Evolutionary conservation across 2,888 invertebrate genomes (phyloP).

Genomic region (Pachymerium ferrugineum): DNA sequence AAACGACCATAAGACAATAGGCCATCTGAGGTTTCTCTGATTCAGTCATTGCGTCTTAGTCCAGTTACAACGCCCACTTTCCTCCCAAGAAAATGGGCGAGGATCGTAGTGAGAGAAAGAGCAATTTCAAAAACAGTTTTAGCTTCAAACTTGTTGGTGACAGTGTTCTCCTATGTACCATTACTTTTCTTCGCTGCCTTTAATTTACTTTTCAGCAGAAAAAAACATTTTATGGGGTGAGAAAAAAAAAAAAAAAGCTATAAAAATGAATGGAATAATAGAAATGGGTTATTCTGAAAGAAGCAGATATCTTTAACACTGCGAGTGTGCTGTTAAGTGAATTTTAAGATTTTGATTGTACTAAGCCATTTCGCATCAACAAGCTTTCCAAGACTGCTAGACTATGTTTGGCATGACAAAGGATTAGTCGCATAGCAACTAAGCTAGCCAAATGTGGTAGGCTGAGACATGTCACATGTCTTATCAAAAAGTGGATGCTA

Average conservation of each 20-base stretch:
- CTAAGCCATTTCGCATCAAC: no score
- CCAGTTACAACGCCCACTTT: conserved; percentile 3
- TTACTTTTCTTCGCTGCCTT: background rate
- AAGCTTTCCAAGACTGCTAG: no score
- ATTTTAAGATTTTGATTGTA: no score
- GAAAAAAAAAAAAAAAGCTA: background rate
- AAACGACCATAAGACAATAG: background rate
- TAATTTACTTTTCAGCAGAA: conserved; percentile 3
- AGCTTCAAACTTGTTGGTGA: background rate
- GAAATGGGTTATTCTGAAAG: background rate
- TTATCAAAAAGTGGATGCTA: no score
- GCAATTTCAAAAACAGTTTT: conserved; percentile 1
- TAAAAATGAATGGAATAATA: no score
- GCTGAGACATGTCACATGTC: no score
- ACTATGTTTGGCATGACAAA: no score
- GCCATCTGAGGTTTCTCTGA: background rate
- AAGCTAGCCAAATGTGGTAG: no score
- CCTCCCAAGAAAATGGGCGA: conserved; percentile 1
- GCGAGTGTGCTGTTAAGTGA: no score
- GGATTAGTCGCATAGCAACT: no score
- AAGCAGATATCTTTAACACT: no score
- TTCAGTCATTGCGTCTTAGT: background rate
- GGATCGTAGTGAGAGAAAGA: background rate
- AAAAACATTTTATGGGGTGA: background rate
- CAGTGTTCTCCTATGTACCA: background rate